A percentile compares a stretch with the other conserved stretches of the same genome.
phyloP scores from a whole-genome alignment of 2,888 invertebrate species.

The Neuroscelio doddi region DNA sequence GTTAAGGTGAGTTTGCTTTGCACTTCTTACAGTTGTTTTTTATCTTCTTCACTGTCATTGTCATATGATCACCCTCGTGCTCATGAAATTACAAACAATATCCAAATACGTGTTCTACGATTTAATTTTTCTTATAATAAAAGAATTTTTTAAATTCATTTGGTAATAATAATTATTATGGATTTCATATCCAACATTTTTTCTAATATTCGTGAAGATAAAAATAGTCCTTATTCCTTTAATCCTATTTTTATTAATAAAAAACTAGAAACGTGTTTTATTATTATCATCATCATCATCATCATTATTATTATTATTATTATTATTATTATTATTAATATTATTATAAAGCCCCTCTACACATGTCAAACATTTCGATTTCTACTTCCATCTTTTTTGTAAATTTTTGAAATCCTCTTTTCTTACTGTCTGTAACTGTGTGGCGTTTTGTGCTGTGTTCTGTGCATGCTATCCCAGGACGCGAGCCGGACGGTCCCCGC shows the following conservation, averaged over 20 bases:
- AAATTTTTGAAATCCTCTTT: slow-evolving; percentile 48
- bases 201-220: too few relatives aligned
- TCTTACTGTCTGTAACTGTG: slow-evolving; percentile 68
- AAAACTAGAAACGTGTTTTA: too few relatives aligned
- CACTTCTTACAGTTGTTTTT: slow-evolving; percentile 13
- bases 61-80: slow-evolving; percentile 16
- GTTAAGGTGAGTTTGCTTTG: slow-evolving; percentile 59
- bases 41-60: slow-evolving; percentile 18
- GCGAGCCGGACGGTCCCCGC: slow-evolving; percentile 71
- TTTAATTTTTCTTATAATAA: too few relatives aligned
- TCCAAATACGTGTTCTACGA: not conserved
- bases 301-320: too few relatives aligned
- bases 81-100: slow-evolving; percentile 14
- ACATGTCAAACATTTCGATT: slow-evolving; percentile 26
- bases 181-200: too few relatives aligned
- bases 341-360: not conserved
- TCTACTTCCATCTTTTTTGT: slow-evolving; percentile 31
- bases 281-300: too few relatives aligned
- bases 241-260: too few relatives aligned
- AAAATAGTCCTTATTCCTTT: too few relatives aligned
- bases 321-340: too few relatives aligned
- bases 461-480: slow-evolving; percentile 72
- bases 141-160: too few relatives aligned
- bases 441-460: slow-evolving; percentile 72
- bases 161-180: too few relatives aligned